Evolutionary conservation across 2,113 vertebrate genomes (phyloP), one percentile per base, ranked within the genome.

Genomic region (Jacana jacana): DNA sequence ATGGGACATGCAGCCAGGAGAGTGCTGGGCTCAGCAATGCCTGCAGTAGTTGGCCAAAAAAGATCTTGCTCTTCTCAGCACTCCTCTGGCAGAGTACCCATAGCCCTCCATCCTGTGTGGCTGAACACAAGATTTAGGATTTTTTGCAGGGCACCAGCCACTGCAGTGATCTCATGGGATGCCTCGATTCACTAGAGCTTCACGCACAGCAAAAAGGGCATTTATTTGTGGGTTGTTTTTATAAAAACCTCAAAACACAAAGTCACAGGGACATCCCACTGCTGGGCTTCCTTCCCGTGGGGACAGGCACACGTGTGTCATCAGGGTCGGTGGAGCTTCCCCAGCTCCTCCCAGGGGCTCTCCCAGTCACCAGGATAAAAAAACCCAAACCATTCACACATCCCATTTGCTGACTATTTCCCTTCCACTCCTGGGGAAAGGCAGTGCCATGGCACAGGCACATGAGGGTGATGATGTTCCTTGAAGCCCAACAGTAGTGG

Each of bases 341-440:
- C 7, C 88, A 51, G 91, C n/a, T 58, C 11, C 28, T 44, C 8
- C 17, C 61, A 13, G 30, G 37, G 57, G 11, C 46, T 87, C 27
- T 63, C n/a, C 20, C 55, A 17, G 73, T 27, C 78, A 37, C 37
- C 39, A 39, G 39, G 51, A 88, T 39, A 27, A 25, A 3, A 14
- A 49, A 25, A 0, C 13, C 40, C 20, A 25, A 0, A 11, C 40
- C 20, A 4, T 0, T 14, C 3, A 0, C 4, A 10, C 30, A 16
- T 23, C 1, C 0, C 2, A 5, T 71, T 17, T 39, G 25, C 20
- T 4, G 3, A 23, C 2, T 17, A 0, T 17, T 25, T 49, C 39
- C 11, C 28, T 16, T 2, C 2, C 2, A 28, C 13, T 51, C 4
- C 8, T 5, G 22, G 23, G 61, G 24, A 57, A 65, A 6, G 23